Conservation (phyloP, 2,888 invertebrate genomes). For the Bruchidius siliquastri region DNA sequence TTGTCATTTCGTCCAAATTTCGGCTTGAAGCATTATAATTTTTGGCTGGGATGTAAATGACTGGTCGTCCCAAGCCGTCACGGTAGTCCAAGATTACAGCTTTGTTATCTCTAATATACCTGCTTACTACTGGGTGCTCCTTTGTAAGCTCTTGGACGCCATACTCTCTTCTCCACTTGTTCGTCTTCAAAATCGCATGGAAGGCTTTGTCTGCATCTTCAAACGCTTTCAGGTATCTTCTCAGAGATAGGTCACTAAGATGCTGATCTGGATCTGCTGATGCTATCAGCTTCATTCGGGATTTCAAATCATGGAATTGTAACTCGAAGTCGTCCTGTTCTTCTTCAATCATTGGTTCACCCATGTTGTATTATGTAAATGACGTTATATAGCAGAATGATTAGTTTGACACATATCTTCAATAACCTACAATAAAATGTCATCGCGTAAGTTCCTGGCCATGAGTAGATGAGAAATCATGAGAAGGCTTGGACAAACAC, state of each 20-base stretch:
- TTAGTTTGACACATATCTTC: neutral
- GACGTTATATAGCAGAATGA: neutral
- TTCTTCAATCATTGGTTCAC: neutral
- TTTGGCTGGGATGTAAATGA: constrained; percentile 73
- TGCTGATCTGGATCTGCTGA: constrained; percentile 71
- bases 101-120: constrained; percentile 57
- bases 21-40: constrained; percentile 69
- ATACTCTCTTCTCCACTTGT: constrained; percentile 74
- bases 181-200: constrained; percentile 71
- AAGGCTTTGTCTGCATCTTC: constrained; percentile 65
- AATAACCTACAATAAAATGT: neutral
- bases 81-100: constrained; percentile 67
- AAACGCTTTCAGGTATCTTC: constrained; percentile 69
- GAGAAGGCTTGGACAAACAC: no score
- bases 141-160: constrained; percentile 58
- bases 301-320: constrained; percentile 55
- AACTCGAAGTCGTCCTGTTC: neutral
- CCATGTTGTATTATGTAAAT: neutral
- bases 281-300: constrained; percentile 66
- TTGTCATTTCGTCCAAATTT: constrained; percentile 71
- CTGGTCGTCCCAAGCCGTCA: constrained; percentile 69
- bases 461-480: no score
- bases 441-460: no score
- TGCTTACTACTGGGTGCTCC: constrained; percentile 53
- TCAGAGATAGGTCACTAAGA: constrained; percentile 69